Conservation (phyloP, 2,888 invertebrate species). For the Drosophila subquinaria region DNA sequence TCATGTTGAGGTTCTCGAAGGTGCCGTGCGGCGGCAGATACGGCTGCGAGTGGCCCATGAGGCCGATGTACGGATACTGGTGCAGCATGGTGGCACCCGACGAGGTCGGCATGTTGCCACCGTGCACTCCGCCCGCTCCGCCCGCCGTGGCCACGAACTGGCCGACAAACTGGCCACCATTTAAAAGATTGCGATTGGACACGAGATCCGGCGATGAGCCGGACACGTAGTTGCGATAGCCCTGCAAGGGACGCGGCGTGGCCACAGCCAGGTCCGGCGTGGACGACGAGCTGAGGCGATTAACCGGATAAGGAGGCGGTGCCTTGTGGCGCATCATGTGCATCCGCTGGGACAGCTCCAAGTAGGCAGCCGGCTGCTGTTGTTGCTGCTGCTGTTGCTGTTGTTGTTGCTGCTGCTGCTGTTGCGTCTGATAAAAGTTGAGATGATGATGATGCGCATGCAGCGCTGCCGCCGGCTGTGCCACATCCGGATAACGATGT, state of each 20-base stretch:
- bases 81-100: conserved; percentile 78
- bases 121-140: conserved; percentile 33
- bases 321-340: conserved; percentile 88
- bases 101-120: conserved; percentile 84
- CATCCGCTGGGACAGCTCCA: conserved; percentile 83
- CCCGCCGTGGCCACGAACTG: conserved; percentile 47
- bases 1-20: conserved; percentile 90
- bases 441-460: conserved; percentile 81
- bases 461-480: conserved; percentile 86
- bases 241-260: conserved; percentile 87
- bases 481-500: conserved; percentile 89
- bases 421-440: conserved; percentile 69
- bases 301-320: conserved; percentile 93
- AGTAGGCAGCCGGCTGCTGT: conserved; percentile 65
- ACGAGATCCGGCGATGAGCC: conserved; percentile 93
- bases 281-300: conserved; percentile 92
- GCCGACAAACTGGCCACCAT: conserved; percentile 80
- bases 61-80: conserved; percentile 83
- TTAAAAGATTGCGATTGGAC: conserved; percentile 89
- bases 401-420: conserved; percentile 63
- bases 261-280: conserved; percentile 93
- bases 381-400: conserved; percentile 60
- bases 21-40: conserved; percentile 89
- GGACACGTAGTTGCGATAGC: conserved; percentile 87
- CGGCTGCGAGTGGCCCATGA: conserved; percentile 85